These are phyloP conservation scores for Cariama cristata DNA, from an alignment of 2,113 vertebrate genomes.

Conservation along the genomic window DNA sequence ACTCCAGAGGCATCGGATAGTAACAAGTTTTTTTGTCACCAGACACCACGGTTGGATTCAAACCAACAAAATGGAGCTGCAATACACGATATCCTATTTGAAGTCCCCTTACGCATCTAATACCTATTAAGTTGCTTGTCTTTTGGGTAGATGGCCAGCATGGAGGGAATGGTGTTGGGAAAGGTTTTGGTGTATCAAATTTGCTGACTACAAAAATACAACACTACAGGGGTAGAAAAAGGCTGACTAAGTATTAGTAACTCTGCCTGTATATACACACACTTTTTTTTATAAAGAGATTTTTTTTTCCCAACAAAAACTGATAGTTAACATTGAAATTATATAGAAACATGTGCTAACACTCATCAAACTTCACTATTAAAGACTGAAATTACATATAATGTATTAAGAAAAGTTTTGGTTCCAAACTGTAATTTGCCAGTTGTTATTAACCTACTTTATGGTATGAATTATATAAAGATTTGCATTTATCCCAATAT, in stretches of 20 bases:
- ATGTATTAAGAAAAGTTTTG: background rate
- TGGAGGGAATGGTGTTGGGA: background rate
- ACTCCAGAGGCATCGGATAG: background rate
- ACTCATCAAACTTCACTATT: background rate
- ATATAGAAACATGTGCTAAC: background rate
- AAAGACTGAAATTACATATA: background rate
- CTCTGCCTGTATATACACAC: background rate
- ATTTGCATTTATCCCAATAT: background rate
- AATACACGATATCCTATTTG: rapidly evolving
- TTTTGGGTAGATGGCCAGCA: rapidly evolving
- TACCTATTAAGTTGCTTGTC: background rate
- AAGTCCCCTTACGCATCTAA: background rate
- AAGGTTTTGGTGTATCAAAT: background rate
- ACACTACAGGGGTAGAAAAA: background rate
- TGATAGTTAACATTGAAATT: background rate
- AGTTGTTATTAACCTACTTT: background rate
- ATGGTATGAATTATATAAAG: background rate
- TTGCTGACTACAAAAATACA: background rate
- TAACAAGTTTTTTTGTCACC: constrained; percentile 1
- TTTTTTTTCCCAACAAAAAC: background rate
- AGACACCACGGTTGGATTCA: background rate
- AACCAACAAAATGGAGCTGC: background rate
- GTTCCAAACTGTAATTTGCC: background rate
- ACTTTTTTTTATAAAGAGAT: background rate
- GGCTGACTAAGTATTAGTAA: background rate